Conservation (phyloP, 2,888 invertebrate species). For the Epiblema foenella region DNA sequence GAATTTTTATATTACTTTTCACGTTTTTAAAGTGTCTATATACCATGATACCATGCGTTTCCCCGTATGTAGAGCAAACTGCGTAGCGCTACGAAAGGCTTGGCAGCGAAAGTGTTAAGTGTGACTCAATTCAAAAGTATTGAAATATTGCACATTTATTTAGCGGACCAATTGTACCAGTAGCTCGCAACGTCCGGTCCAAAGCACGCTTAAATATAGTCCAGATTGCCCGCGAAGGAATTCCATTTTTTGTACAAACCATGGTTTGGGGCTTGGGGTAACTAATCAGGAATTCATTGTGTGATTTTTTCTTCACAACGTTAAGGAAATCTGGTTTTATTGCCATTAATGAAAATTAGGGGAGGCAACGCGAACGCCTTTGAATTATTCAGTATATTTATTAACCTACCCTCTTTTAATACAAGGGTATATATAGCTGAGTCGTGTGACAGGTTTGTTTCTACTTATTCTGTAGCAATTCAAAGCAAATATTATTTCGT, state of each 20-base stretch:
- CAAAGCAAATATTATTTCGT: background rate
- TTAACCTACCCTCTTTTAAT: conserved; percentile 3
- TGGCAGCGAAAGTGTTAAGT: background rate
- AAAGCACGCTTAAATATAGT: conserved; percentile 65
- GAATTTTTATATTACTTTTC: too few species aligned
- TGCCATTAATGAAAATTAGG: conserved; percentile 28
- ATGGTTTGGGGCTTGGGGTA: conserved; percentile 48
- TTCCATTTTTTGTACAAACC: conserved; percentile 54
- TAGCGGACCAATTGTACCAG: conserved; percentile 47
- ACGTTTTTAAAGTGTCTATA: too few species aligned
- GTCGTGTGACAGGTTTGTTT: background rate
- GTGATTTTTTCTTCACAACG: conserved; percentile 18
- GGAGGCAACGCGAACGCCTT: conserved; percentile 3
- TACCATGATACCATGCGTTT: too few species aligned
- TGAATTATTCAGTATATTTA: conserved; percentile 8
- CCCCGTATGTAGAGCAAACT: too few species aligned
- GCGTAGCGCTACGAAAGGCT: too few species aligned
- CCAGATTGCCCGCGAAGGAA: conserved; percentile 60
- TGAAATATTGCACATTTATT: conserved; percentile 48
- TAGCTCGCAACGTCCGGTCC: conserved; percentile 62
- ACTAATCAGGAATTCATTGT: conserved; percentile 62
- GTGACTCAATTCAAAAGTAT: background rate
- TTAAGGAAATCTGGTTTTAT: conserved; percentile 31
- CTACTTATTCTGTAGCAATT: background rate
- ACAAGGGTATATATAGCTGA: background rate